Evolutionary conservation across 2,797 vertebrate species (phyloP).

Genomic region (Leucoraja ocellata): DNA sequence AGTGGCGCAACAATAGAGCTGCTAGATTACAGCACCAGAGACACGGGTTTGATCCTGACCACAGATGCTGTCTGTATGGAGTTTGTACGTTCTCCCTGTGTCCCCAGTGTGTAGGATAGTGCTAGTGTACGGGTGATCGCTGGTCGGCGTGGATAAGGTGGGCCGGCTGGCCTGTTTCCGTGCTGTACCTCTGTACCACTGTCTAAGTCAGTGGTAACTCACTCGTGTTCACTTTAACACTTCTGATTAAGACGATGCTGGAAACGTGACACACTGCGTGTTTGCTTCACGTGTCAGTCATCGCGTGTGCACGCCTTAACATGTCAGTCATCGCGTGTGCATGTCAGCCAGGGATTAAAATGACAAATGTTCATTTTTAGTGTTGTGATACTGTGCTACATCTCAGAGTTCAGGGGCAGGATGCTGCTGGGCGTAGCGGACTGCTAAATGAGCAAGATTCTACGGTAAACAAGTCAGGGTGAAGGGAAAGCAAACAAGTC

Average conservation of each 20-base stretch:
- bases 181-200: too few species aligned
- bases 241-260: not conserved
- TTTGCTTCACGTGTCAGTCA: not conserved
- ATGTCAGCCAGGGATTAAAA: not conserved
- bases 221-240: not conserved
- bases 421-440: not conserved
- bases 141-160: too few species aligned
- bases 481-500: not conserved
- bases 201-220: not conserved
- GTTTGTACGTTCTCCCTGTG: too few species aligned
- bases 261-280: not conserved
- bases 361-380: not conserved
- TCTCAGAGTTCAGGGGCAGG: not conserved
- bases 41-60: too few species aligned
- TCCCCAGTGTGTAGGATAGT: too few species aligned
- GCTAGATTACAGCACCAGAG: too few species aligned
- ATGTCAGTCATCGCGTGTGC: not conserved
- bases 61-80: too few species aligned
- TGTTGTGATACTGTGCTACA: not conserved
- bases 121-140: too few species aligned
- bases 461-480: not conserved
- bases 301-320: not conserved
- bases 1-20: too few species aligned
- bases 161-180: too few species aligned
- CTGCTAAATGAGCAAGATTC: not conserved